Evolutionary conservation across 2,113 vertebrate genomes (phyloP), one percentile per base, ranked within the genome.

Genomic region (Galbula dea): DNA sequence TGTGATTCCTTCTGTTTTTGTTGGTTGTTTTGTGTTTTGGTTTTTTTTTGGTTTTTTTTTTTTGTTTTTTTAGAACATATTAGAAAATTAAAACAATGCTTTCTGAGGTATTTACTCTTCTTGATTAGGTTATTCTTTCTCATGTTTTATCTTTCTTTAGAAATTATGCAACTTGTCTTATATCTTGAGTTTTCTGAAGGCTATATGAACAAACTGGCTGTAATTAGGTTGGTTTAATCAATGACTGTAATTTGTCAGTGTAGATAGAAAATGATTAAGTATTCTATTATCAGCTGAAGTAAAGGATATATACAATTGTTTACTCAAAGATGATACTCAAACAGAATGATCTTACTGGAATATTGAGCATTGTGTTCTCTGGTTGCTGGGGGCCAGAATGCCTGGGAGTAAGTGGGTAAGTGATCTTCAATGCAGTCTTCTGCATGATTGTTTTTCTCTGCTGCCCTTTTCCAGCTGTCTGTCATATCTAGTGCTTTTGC

Each of bases 211-310:
- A 41, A 61, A 21, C 43, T 87, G 37, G 51, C 20, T 82, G 11
- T 19, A 32, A 37, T 61, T 73, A 62, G 23, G 34, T 78, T 78
- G 14, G n/a, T n/a, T n/a, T n/a, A n/a, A n/a, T n/a, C n/a, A n/a
- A n/a, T n/a, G n/a, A n/a, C n/a, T n/a, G 97, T 97, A 96, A 96
- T 77, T 93, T 97, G 96, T 96, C 93, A 91, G 57, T 76, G 83
- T 82, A 85, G 93, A 72, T 97, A 97, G 97, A 91, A 90, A 95
- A 97, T 96, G 79, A 95, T 95, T 97, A 84, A 88, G 96, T 97
- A 78, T 92, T 97, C 89, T 97, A 96, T 88, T 97, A 88, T 96
- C 76, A 86, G 65, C 84, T 87, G 41, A 91, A 96, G 57, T 86
- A 94, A 80, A 96, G 93, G 89, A 95, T 94, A 86, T 78, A 94